phyloP scores from a whole-genome alignment of 1,140 invertebrate species.

The Procambarus clarkii region DNA sequence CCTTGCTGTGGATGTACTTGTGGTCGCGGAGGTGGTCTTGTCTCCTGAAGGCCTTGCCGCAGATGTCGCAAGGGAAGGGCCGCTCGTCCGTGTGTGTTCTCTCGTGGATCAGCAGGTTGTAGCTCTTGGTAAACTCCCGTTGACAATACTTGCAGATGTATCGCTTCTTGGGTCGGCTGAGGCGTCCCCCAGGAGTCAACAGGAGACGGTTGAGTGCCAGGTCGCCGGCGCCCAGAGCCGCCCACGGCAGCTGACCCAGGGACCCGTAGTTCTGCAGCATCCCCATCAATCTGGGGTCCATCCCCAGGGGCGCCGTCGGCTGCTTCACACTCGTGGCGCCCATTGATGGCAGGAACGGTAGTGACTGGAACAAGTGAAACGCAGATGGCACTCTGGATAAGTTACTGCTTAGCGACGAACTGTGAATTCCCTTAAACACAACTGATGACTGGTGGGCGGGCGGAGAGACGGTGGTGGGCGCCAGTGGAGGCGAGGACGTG shows the following conservation, averaged over 20 bases:
- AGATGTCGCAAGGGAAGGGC: slow-evolving; percentile 80
- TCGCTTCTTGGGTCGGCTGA: slow-evolving; percentile 95
- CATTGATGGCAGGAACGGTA: slow-evolving; percentile 41
- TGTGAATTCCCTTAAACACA: not conserved
- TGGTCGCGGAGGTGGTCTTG: slow-evolving; percentile 69
- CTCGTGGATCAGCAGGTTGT: slow-evolving; percentile 74
- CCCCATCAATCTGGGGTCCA: slow-evolving; percentile 54
- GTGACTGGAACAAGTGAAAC: slow-evolving; percentile 39
- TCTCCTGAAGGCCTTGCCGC: slow-evolving; percentile 82
- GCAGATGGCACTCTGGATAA: slow-evolving; percentile 30
- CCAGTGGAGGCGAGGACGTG: slow-evolving; percentile 38
- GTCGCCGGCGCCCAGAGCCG: slow-evolving; percentile 42
- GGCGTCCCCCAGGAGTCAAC: slow-evolving; percentile 58
- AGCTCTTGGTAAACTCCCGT: slow-evolving; percentile 71
- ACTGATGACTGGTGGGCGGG: slow-evolving; percentile 54
- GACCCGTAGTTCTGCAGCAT: slow-evolving; percentile 35
- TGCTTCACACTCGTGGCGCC: not conserved
- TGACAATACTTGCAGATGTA: slow-evolving; percentile 78
- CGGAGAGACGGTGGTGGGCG: slow-evolving; percentile 40
- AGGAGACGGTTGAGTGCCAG: slow-evolving; percentile 61
- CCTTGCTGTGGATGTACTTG: slow-evolving; percentile 71
- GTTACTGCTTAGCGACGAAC: slow-evolving; percentile 18
- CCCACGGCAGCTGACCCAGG: slow-evolving; percentile 58
- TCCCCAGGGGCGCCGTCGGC: slow-evolving; percentile 27
- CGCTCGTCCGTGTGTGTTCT: slow-evolving; percentile 81